Evolutionary conservation across 2,113 vertebrate genomes (phyloP), one percentile per base, ranked within the genome.

Genomic region (Morone chrysops): DNA sequence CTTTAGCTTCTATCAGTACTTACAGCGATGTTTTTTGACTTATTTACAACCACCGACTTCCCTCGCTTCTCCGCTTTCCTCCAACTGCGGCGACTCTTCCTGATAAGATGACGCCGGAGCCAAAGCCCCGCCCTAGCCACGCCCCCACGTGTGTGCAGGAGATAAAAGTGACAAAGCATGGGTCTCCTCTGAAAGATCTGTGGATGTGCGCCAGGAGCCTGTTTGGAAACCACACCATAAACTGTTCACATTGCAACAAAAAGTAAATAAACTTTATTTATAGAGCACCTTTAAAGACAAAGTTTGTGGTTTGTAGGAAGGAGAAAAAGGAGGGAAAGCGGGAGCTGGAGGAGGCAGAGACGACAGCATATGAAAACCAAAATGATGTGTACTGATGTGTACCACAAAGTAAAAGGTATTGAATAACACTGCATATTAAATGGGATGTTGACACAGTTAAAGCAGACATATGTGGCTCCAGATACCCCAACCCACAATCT

Each of bases 101-200:
- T 89, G 85, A 57, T 90, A 70, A 87, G 18, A 9, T 93, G 90
- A 94, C 92, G 92, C 72, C 60, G 0, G 1, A 0, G 69, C 3
- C 36, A 4, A 85, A 17, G 80, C 83, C 90, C 74, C 91, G 82
- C 90, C 92, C 76, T 1, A 0, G 0, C 53, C 83, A 84, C 91
- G 89, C 91, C 92, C 45, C 79, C 73, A 40, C 51, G 31, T 92
- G 87, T 31, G 75, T 6, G 43, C 5, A 7, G 0, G 0, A 86
- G 92, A 94, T 93, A 93, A 92, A 66, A 5, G 0, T 25, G 1
- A 11, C 16, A 25, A 4, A 9, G 13, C 5, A 1, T 3, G 17
- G 13, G 6, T 4, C 18, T 53, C 69, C 43, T 3, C 11, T 2
- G 13, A 16, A 12, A 41, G 40, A 25, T 22, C 9, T 9, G 40